These are phyloP conservation scores for Junonia oenone DNA, from an alignment of 2,888 invertebrate genomes.

Conservation along the genomic window DNA sequence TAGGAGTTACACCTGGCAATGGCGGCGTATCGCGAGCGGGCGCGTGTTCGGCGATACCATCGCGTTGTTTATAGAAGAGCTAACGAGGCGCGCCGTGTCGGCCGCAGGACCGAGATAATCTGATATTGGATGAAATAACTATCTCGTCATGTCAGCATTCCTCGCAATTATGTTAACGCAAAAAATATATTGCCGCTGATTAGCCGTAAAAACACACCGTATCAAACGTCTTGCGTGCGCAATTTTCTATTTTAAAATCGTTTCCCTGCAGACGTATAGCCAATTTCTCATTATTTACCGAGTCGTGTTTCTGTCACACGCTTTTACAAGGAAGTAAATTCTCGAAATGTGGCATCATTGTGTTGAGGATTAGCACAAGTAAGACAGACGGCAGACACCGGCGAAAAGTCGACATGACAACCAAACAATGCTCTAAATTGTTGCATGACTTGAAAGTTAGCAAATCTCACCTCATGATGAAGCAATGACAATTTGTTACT, in stretches of 20 bases:
- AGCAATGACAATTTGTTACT: slow-evolving; percentile 22
- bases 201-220: neutral
- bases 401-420: slow-evolving; percentile 51
- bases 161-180: slow-evolving; percentile 10
- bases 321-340: slow-evolving; percentile 1
- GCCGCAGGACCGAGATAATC: slow-evolving; percentile 41
- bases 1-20: slow-evolving; percentile 17
- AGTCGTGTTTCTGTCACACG: neutral
- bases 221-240: neutral
- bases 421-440: slow-evolving; percentile 48
- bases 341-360: neutral
- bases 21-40: slow-evolving; percentile 17
- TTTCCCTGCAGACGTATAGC: neutral
- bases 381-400: slow-evolving; percentile 40
- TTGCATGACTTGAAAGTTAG: slow-evolving; percentile 54
- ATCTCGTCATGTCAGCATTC: slow-evolving; percentile 35
- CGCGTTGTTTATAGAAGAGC: slow-evolving; percentile 61
- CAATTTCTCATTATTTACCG: neutral
- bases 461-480: slow-evolving; percentile 29
- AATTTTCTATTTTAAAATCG: neutral
- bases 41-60: slow-evolving; percentile 45
- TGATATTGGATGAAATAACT: slow-evolving; percentile 36
- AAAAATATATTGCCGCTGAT: slow-evolving; percentile 4
- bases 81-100: slow-evolving; percentile 53
- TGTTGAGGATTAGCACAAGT: slow-evolving; percentile 25